These are phyloP conservation scores for Leistus spinibarbis DNA, from an alignment of 2,888 invertebrate species.

Conservation along the genomic window DNA sequence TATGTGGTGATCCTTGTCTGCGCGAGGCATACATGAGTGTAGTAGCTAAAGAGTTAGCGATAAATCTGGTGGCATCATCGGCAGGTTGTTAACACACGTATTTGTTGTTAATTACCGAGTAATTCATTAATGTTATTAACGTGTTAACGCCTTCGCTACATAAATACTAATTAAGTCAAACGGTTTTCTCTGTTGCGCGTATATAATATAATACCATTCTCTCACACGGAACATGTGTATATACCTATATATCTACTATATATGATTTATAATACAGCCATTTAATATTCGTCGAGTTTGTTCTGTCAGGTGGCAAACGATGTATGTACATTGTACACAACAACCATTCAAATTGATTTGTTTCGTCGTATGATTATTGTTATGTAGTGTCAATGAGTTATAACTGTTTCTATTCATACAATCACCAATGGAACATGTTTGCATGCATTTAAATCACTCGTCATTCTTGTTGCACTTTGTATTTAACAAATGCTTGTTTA, in stretches of 20 bases:
- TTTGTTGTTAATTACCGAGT: conserved; percentile 33
- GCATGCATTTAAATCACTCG: too few species aligned
- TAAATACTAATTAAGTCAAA: conserved; percentile 34
- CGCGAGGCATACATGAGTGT: neutral
- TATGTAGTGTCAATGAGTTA: neutral
- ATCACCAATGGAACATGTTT: too few species aligned
- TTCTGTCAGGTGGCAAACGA: neutral
- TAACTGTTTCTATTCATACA: too few species aligned
- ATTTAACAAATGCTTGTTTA: too few species aligned
- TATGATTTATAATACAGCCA: neutral
- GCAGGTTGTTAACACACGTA: conserved; percentile 27
- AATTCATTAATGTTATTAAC: conserved; percentile 36
- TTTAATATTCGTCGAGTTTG: neutral
- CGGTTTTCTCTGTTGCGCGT: neutral
- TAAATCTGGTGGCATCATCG: conserved; percentile 25
- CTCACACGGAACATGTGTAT: neutral
- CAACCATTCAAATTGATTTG: neutral
- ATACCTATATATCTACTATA: neutral
- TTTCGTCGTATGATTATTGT: neutral
- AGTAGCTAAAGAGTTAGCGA: conserved; percentile 17
- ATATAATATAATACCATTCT: neutral
- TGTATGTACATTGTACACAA: neutral
- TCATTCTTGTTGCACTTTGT: too few species aligned
- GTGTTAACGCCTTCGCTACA: conserved; percentile 26
- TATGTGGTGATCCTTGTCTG: conserved; percentile 16